Conservation (phyloP, 2,113 vertebrate species). For the Grallaria varia region DNA sequence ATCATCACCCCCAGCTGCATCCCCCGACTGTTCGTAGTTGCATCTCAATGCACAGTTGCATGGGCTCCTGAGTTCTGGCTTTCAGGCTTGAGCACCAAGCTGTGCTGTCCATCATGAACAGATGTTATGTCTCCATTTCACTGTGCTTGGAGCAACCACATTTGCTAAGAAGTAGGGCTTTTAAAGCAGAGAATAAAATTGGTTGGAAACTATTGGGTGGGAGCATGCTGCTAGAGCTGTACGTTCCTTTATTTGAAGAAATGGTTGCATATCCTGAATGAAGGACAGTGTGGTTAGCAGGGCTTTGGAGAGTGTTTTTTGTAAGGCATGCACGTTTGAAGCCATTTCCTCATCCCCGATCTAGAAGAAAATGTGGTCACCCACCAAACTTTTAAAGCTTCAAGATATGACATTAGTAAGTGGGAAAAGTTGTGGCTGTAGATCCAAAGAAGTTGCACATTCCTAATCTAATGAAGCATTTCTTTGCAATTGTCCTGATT, state of each 20-base stretch:
- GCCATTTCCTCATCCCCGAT: neutral
- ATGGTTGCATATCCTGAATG: constrained; percentile 23
- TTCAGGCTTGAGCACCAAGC: constrained; percentile 61
- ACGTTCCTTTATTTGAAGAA: constrained; percentile 19
- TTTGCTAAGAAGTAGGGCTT: constrained; percentile 36
- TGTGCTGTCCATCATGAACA: constrained; percentile 1
- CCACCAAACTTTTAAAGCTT: neutral
- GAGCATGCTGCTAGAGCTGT: constrained; percentile 64
- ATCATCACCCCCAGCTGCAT: constrained; percentile 35
- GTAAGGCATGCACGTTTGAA: constrained; percentile 19
- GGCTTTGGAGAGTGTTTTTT: constrained; percentile 21
- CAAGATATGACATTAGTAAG: neutral
- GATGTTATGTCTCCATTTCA: constrained; percentile 48
- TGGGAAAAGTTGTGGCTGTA: constrained; percentile 31
- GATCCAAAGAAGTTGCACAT: neutral
- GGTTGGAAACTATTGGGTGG: neutral
- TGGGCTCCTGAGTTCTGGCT: constrained; percentile 68
- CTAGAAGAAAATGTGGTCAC: neutral
- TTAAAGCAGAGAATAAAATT: neutral
- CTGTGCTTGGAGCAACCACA: constrained; percentile 62
- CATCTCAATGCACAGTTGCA: constrained; percentile 66
- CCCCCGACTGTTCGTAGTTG: constrained; percentile 62
- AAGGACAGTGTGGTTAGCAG: constrained; percentile 11
- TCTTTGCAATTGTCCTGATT: neutral
- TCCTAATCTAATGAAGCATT: neutral